phyloP scores from a whole-genome alignment of 2,797 vertebrate species.

The Enteromius treurensis region DNA sequence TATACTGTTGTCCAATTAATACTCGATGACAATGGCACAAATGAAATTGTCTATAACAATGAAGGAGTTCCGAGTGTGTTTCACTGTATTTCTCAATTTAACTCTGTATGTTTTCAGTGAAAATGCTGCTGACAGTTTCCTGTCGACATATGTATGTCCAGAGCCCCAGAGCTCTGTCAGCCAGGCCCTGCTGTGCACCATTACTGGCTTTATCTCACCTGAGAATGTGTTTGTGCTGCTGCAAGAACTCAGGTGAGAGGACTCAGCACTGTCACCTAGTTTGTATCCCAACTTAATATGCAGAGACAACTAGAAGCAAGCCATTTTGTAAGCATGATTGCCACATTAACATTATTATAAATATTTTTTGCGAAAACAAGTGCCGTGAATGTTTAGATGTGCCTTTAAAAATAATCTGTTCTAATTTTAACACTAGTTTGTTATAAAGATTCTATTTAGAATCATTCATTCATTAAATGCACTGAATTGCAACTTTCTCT shows the following conservation, averaged over 20 bases:
- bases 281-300: not conserved
- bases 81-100: not conserved
- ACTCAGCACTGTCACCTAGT: not conserved
- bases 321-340: too few species aligned
- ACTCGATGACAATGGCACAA: not conserved
- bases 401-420: too few species aligned
- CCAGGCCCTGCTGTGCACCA: constrained; percentile 76
- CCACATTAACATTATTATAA: too few species aligned
- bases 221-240: constrained; percentile 80
- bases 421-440: too few species aligned
- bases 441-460: too few species aligned
- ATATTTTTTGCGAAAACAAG: too few species aligned
- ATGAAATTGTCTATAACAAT: not conserved
- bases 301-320: not conserved
- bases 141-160: constrained; percentile 85
- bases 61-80: not conserved
- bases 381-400: too few species aligned
- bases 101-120: constrained; percentile 70
- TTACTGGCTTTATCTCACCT: constrained; percentile 86
- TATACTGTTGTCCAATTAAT: not conserved
- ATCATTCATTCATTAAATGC: too few species aligned
- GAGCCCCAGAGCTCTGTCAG: constrained; percentile 73
- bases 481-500: too few species aligned
- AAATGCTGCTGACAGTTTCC: constrained; percentile 81
- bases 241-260: constrained; percentile 81